Percentiles rank a stretch among this genome's conserved stretches.
These are phyloP conservation scores for Orestias chungarensis DNA, from an alignment of 2,797 vertebrate genomes.

Conservation along the genomic window DNA sequence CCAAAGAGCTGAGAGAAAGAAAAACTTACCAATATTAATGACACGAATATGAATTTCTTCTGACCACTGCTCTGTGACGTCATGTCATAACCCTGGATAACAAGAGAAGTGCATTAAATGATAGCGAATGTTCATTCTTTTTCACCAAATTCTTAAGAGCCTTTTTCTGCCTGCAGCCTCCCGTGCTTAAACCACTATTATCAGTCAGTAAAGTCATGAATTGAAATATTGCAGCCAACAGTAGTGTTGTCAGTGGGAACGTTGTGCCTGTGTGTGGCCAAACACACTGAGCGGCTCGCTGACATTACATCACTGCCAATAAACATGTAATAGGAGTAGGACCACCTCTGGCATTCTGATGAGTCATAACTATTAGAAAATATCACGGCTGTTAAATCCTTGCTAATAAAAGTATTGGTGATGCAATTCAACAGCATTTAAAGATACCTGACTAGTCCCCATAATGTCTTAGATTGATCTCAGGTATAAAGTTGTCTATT, in stretches of 20 bases:
- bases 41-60: slow-evolving; percentile 82
- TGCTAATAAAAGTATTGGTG: slow-evolving; percentile 22
- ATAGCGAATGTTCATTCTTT: slow-evolving; percentile 5
- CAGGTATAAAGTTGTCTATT: neutral
- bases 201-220: slow-evolving; percentile 33
- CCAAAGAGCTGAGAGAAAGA: too few species aligned
- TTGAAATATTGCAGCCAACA: slow-evolving; percentile 33
- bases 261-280: slow-evolving; percentile 56
- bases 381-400: slow-evolving; percentile 56
- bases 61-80: slow-evolving; percentile 82
- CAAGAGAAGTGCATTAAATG: slow-evolving; percentile 28
- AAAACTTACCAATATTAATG: slow-evolving; percentile 87
- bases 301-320: slow-evolving; percentile 62
- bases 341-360: slow-evolving; percentile 48
- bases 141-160: slow-evolving; percentile 6
- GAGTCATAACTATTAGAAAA: slow-evolving; percentile 51
- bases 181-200: slow-evolving; percentile 13
- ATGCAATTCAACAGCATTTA: slow-evolving; percentile 38
- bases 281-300: slow-evolving; percentile 56
- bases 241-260: slow-evolving; percentile 37
- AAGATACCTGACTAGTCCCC: slow-evolving; percentile 18
- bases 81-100: slow-evolving; percentile 62
- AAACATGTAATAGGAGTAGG: slow-evolving; percentile 63
- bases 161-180: slow-evolving; percentile 6
- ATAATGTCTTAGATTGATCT: neutral